These are phyloP conservation scores for Mellilla xanthometata DNA, from an alignment of 2,888 invertebrate genomes.

Conservation along the genomic window DNA sequence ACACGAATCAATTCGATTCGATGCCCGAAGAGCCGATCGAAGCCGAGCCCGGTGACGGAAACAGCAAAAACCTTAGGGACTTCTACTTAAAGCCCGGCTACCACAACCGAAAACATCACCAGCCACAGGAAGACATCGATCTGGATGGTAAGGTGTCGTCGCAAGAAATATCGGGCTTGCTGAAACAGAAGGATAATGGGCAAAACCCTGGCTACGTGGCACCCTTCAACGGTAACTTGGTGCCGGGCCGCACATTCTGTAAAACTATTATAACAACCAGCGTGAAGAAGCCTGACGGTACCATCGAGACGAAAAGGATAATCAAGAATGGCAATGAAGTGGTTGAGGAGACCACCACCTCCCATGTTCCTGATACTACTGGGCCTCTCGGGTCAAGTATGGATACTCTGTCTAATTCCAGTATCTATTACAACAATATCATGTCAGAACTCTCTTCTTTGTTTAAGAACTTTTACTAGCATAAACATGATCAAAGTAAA, in stretches of 20 bases:
- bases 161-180: constrained; percentile 66
- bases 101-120: constrained; percentile 44
- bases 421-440: constrained; percentile 45
- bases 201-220: constrained; percentile 26
- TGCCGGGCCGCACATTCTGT: constrained; percentile 65
- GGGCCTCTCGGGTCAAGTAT: constrained; percentile 43
- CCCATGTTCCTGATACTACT: constrained; percentile 39
- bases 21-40: constrained; percentile 17
- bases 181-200: constrained; percentile 55
- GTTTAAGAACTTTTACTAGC: constrained; percentile 61
- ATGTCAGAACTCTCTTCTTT: constrained; percentile 59
- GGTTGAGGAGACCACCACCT: constrained; percentile 61
- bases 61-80: constrained; percentile 58
- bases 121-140: constrained; percentile 57
- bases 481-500: neutral
- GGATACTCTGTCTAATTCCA: constrained; percentile 42
- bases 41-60: constrained; percentile 39
- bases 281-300: constrained; percentile 67
- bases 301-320: constrained; percentile 65
- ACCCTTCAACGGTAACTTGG: constrained; percentile 55
- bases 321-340: constrained; percentile 69
- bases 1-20: constrained; percentile 28
- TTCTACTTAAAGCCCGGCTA: constrained; percentile 74
- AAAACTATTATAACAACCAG: constrained; percentile 73
- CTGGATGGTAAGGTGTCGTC: constrained; percentile 73